These are phyloP conservation scores for Erythrolamprus reginae DNA, from an alignment of 2,113 vertebrate genomes.

Conservation along the genomic window DNA sequence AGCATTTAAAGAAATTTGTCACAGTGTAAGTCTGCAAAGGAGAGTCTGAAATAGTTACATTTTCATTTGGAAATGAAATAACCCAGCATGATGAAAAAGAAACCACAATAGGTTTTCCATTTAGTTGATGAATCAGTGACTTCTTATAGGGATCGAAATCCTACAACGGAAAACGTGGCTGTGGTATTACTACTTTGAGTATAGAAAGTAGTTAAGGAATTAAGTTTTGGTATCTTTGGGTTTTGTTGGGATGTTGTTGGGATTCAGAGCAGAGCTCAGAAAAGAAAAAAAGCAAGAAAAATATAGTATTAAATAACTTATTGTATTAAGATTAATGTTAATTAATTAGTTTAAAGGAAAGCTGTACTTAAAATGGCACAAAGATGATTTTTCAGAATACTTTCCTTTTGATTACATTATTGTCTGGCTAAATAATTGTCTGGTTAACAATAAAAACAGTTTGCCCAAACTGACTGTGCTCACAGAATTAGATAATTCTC, in stretches of 20 bases:
- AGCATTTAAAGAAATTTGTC: constrained; percentile 17
- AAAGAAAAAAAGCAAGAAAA: neutral
- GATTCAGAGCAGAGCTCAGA: neutral
- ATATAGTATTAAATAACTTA: neutral
- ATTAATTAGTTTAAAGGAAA: neutral
- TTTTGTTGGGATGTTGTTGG: neutral
- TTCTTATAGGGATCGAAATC: neutral
- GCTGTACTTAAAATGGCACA: neutral
- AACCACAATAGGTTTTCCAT: neutral
- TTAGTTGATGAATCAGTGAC: accelerated
- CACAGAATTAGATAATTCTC: neutral
- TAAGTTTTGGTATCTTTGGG: neutral
- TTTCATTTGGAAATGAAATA: constrained; percentile 5
- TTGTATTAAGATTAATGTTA: neutral
- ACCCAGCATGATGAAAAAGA: neutral
- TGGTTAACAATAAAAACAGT: neutral
- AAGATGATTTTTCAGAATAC: neutral
- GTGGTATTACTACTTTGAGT: neutral
- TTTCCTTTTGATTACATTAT: neutral
- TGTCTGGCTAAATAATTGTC: neutral
- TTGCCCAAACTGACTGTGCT: neutral
- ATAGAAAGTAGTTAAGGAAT: neutral
- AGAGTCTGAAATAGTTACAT: constrained; percentile 10
- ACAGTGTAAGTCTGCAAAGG: neutral
- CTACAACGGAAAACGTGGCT: neutral